Conservation (phyloP, 2,888 invertebrate genomes). For the Lasioglossum marginatum region DNA sequence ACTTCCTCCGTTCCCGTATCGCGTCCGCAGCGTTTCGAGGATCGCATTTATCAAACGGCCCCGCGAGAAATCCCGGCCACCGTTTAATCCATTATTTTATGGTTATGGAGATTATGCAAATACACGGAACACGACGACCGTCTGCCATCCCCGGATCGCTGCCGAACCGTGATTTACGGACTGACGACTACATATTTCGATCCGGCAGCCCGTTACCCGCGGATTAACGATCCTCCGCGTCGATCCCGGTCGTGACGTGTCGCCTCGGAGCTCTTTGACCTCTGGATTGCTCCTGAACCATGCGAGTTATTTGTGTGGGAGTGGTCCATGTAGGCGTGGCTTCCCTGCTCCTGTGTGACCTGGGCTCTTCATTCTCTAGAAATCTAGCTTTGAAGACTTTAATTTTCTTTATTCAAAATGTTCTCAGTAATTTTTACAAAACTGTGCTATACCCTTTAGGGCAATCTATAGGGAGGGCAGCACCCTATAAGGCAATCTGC, state of each 20-base stretch:
- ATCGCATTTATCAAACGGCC: slow-evolving; percentile 66
- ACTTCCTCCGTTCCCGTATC: slow-evolving; percentile 54
- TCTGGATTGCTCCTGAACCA: neutral
- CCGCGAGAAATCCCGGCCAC: slow-evolving; percentile 44
- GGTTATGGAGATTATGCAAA: slow-evolving; percentile 55
- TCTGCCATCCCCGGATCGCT: slow-evolving; percentile 13
- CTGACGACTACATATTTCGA: slow-evolving; percentile 21
- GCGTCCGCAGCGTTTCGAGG: slow-evolving; percentile 50
- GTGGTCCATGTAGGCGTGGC: neutral
- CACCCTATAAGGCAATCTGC: too few relatives aligned
- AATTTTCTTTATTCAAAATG: too few relatives aligned
- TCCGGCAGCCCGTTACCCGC: neutral
- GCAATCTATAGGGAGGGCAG: too few relatives aligned
- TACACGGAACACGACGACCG: slow-evolving; percentile 12
- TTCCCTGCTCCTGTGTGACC: neutral
- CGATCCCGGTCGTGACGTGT: neutral
- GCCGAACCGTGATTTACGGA: slow-evolving; percentile 49
- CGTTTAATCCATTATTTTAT: slow-evolving; percentile 53
- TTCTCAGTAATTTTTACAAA: neutral
- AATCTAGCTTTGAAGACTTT: neutral
- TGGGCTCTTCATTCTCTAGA: neutral
- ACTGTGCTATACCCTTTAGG: too few relatives aligned
- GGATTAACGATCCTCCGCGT: neutral
- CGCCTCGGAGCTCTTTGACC: neutral
- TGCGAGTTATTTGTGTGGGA: neutral